phyloP scores from a whole-genome alignment of 2,113 vertebrate genomes.

The Glareola pratincola region DNA sequence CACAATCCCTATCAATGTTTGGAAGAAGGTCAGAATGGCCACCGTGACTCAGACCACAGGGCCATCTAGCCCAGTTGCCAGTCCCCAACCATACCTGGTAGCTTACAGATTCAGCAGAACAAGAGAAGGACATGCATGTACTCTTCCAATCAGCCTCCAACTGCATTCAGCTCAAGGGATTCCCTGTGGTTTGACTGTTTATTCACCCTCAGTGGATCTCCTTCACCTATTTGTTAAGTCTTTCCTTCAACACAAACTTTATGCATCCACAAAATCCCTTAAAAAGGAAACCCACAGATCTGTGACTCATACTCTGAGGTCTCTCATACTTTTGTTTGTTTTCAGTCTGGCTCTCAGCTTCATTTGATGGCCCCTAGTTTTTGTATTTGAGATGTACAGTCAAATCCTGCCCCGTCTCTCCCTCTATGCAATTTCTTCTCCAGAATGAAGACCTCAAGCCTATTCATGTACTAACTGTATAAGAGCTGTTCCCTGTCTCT shows the following conservation, averaged over 20 bases:
- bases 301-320: neutral
- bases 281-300: neutral
- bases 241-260: neutral
- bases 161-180: neutral
- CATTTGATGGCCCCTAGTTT: neutral
- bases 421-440: neutral
- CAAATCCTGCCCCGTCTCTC: neutral
- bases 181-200: neutral
- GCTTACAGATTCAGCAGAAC: neutral
- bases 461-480: neutral
- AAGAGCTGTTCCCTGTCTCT: neutral
- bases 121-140: neutral
- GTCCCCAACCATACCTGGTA: neutral
- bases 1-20: neutral
- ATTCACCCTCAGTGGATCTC: neutral
- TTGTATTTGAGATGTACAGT: neutral
- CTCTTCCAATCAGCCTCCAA: neutral
- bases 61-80: neutral
- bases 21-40: neutral
- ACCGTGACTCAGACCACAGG: neutral
- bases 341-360: neutral
- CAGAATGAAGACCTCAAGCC: neutral
- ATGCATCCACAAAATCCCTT: neutral
- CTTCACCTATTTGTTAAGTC: neutral
- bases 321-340: neutral